phyloP scores from a whole-genome alignment of 2,113 vertebrate genomes.

The Periophthalmodon schlosseri region DNA sequence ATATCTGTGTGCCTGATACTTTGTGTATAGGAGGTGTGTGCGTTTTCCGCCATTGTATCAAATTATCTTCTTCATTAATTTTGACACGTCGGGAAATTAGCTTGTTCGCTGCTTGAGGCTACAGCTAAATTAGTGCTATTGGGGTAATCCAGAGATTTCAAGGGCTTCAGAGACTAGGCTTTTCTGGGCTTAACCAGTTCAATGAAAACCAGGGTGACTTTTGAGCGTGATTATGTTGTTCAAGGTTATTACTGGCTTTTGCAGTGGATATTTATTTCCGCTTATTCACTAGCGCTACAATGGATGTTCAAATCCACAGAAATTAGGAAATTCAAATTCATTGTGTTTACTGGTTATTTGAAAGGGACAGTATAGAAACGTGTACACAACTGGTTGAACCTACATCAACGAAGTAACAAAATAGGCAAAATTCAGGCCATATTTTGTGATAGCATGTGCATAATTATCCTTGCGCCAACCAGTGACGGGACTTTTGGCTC shows the following conservation, averaged over 20 bases:
- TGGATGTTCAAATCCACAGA: not conserved
- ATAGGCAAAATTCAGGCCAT: too few species aligned
- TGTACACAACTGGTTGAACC: too few species aligned
- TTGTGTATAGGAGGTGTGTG: constrained; percentile 21
- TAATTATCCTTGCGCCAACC: too few species aligned
- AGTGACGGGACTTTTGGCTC: too few species aligned
- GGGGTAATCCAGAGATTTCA: constrained; percentile 64
- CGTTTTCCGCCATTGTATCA: constrained; percentile 47
- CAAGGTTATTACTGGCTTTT: constrained; percentile 42
- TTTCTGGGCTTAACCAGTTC: constrained; percentile 35
- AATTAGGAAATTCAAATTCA: not conserved
- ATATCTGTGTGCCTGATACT: not conserved
- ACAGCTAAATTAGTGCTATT: constrained; percentile 64
- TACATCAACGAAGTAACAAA: too few species aligned
- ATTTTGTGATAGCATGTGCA: too few species aligned
- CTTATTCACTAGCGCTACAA: not conserved
- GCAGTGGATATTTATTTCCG: constrained; percentile 3
- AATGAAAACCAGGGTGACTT: constrained; percentile 32
- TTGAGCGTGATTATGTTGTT: constrained; percentile 40
- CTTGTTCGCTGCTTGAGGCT: constrained; percentile 62
- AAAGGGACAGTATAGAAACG: not conserved
- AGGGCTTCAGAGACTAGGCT: constrained; percentile 46
- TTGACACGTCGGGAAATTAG: constrained; percentile 67
- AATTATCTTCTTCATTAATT: constrained; percentile 77
- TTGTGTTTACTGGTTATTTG: too few species aligned